phyloP scores from a whole-genome alignment of 2,888 invertebrate genomes.

The Chalcis sispes region DNA sequence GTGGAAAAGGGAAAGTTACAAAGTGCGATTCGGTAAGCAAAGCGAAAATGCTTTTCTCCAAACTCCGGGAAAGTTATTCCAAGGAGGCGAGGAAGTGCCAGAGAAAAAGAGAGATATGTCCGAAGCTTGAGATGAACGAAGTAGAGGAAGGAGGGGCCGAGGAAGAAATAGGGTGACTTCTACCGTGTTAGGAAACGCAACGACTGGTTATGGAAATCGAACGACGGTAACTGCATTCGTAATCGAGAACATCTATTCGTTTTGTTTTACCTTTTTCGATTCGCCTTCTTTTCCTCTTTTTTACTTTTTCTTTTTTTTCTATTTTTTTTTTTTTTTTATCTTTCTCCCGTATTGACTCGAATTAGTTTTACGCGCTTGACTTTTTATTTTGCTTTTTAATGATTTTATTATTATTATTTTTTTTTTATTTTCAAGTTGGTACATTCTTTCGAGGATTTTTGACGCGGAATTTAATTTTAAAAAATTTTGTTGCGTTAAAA shows the following conservation, averaged over 20 bases:
- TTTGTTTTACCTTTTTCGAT: not conserved
- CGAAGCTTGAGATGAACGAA: too few species aligned
- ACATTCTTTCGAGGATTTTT: too few species aligned
- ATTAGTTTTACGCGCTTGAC: too few species aligned
- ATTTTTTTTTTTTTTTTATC: too few species aligned
- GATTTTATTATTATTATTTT: too few species aligned
- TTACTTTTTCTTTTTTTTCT: not conserved
- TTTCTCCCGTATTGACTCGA: too few species aligned
- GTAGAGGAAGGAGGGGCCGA: not conserved
- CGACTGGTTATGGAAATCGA: constrained; percentile 63
- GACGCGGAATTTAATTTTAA: too few species aligned
- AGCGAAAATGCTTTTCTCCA: not conserved
- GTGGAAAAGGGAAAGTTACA: not conserved
- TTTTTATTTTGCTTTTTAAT: too few species aligned
- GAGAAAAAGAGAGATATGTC: not conserved
- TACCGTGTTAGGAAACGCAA: not conserved
- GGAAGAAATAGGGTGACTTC: constrained; percentile 3
- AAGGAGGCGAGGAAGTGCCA: not conserved
- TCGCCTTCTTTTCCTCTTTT: not conserved
- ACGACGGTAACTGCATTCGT: constrained; percentile 61
- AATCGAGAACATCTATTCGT: constrained; percentile 52
- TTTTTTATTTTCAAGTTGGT: too few species aligned
- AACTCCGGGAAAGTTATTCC: not conserved
- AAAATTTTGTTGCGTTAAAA: too few species aligned
- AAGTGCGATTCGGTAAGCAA: constrained; percentile 9